phyloP scores from a whole-genome alignment of 2,113 vertebrate species.

The Monarcha castaneiventris region DNA sequence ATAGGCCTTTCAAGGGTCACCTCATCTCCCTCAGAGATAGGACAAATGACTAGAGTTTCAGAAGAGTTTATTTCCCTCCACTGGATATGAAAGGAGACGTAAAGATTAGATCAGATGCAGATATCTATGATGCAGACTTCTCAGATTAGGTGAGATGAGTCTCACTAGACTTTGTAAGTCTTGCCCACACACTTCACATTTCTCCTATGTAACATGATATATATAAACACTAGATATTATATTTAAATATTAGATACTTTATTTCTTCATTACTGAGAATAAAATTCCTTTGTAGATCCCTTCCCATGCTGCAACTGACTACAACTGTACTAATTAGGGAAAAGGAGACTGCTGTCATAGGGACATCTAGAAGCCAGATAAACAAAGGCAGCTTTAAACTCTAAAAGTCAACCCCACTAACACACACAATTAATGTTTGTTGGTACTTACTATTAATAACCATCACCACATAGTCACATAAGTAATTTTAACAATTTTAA shows the following conservation, averaged over 20 bases:
- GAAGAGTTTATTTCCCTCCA: constrained; percentile 26
- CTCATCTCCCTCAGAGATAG: neutral
- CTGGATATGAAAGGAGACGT: neutral
- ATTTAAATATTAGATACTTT: neutral
- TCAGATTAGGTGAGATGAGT: neutral
- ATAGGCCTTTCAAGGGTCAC: constrained; percentile 31
- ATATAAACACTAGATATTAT: accelerated
- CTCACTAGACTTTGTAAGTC: neutral
- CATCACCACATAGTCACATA: neutral
- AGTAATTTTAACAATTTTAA: neutral
- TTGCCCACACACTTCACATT: neutral
- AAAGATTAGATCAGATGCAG: neutral
- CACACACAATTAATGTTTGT: neutral
- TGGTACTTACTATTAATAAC: neutral
- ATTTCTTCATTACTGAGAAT: neutral
- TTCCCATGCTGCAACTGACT: neutral
- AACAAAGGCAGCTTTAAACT: neutral
- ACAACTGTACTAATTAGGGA: neutral
- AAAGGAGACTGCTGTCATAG: neutral
- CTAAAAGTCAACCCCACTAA: neutral
- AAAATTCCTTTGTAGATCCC: neutral
- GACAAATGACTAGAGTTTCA: constrained; percentile 9
- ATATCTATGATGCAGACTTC: neutral
- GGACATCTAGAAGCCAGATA: neutral
- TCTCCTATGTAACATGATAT: neutral